Percentiles rank a stretch among this genome's conserved stretches.
phyloP scores from a whole-genome alignment of 2,113 vertebrate species.

The Odontophorus gujanensis region DNA sequence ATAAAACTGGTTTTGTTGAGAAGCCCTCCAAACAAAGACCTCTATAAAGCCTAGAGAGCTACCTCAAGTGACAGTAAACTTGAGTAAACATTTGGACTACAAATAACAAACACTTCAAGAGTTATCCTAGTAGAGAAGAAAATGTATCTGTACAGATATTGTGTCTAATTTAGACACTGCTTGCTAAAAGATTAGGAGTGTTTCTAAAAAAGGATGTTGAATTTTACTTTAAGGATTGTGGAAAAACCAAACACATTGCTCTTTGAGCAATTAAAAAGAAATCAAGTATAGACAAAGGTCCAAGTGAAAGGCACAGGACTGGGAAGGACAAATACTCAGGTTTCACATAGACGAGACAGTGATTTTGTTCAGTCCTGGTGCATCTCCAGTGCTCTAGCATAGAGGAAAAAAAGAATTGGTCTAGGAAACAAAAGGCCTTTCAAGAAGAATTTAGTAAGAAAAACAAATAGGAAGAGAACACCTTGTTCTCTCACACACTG shows the following conservation, averaged over 20 bases:
- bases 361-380: neutral
- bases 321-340: neutral
- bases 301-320: neutral
- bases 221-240: neutral
- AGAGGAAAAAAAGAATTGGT: neutral
- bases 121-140: neutral
- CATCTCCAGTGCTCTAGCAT: neutral
- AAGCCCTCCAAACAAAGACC: neutral
- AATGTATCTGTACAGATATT: neutral
- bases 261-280: neutral
- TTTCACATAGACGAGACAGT: neutral
- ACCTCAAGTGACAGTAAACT: neutral
- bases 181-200: neutral
- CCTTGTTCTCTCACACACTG: neutral
- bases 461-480: neutral
- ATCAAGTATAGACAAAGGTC: neutral
- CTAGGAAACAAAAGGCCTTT: neutral
- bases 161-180: neutral
- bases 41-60: neutral
- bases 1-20: neutral
- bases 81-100: neutral
- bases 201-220: neutral
- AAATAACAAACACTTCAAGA: rapidly evolving
- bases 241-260: neutral
- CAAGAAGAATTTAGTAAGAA: neutral